Evolutionary conservation across 2,888 invertebrate genomes (phyloP).

Genomic region (Ligdia adustata): DNA sequence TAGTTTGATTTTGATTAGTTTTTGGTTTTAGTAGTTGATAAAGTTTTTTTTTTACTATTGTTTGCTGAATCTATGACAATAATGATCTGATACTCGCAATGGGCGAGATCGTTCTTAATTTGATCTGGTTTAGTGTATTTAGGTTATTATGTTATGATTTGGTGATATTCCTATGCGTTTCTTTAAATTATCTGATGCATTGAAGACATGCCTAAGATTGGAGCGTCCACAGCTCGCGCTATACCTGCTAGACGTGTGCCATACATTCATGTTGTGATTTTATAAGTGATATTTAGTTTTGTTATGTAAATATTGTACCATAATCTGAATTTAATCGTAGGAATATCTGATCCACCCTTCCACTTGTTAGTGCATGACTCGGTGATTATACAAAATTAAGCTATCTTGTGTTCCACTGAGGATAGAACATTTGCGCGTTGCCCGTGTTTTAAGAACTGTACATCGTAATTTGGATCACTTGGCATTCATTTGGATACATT

Average conservation of each 20-base stretch:
- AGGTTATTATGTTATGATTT: conserved; percentile 65
- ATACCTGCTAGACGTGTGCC: conserved; percentile 79
- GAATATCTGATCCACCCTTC: conserved; percentile 59
- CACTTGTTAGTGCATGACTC: conserved; percentile 50
- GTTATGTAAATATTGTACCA: conserved; percentile 83
- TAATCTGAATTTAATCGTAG: conserved; percentile 74
- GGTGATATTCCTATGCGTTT: conserved; percentile 70
- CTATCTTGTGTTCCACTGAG: conserved; percentile 28
- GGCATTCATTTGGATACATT: too few relatives aligned
- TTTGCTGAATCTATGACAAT: conserved; percentile 84
- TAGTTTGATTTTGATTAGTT: conserved; percentile 75
- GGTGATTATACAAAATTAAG: conserved; percentile 25
- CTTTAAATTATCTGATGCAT: conserved; percentile 56
- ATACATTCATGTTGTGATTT: conserved; percentile 83
- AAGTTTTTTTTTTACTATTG: conserved; percentile 80
- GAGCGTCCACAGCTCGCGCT: conserved; percentile 43
- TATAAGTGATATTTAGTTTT: conserved; percentile 83
- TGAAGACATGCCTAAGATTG: conserved; percentile 71
- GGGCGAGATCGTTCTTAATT: conserved; percentile 56
- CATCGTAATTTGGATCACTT: conserved; percentile 1
- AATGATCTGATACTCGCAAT: conserved; percentile 82
- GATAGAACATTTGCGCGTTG: conserved; percentile 24
- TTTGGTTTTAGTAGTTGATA: conserved; percentile 78
- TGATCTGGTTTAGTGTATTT: conserved; percentile 76
- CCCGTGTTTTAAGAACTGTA: conserved; percentile 6